These are phyloP conservation scores for Cactoblastis cactorum DNA, from an alignment of 2,888 invertebrate genomes.

Conservation along the genomic window DNA sequence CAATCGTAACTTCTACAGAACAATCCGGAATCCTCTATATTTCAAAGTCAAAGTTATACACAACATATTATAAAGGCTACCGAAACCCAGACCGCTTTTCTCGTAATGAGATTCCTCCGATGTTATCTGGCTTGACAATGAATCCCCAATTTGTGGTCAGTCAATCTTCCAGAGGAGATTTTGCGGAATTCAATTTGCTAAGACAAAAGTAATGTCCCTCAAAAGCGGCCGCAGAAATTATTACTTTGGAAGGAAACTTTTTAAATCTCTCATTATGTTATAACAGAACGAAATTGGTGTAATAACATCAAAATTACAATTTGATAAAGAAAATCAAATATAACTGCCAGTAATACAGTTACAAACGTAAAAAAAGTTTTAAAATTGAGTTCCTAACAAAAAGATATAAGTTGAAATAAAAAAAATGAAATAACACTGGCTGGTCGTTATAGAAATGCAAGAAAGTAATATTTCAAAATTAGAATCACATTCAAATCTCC, in stretches of 20 bases:
- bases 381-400: slow-evolving; percentile 35
- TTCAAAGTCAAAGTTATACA: slow-evolving; percentile 50
- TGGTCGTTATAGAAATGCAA: slow-evolving; percentile 21
- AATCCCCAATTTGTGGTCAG: slow-evolving; percentile 76
- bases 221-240: slow-evolving; percentile 41
- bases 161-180: slow-evolving; percentile 63
- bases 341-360: slow-evolving; percentile 12
- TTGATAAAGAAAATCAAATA: slow-evolving; percentile 15
- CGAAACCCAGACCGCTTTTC: slow-evolving; percentile 48
- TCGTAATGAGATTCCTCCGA: slow-evolving; percentile 74
- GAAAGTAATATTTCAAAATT: slow-evolving; percentile 42
- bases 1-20: slow-evolving; percentile 26
- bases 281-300: slow-evolving; percentile 17
- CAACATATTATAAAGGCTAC: slow-evolving; percentile 48
- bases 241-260: slow-evolving; percentile 32
- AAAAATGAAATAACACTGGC: neutral
- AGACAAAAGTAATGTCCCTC: slow-evolving; percentile 63
- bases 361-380: slow-evolving; percentile 34
- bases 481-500: slow-evolving; percentile 41
- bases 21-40: slow-evolving; percentile 52
- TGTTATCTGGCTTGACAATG: slow-evolving; percentile 73
- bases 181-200: slow-evolving; percentile 72
- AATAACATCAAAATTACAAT: slow-evolving; percentile 20
- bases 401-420: neutral
- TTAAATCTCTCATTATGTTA: slow-evolving; percentile 24